Conservation (phyloP, 2,888 invertebrate species). For the Aleiodes testaceus region DNA sequence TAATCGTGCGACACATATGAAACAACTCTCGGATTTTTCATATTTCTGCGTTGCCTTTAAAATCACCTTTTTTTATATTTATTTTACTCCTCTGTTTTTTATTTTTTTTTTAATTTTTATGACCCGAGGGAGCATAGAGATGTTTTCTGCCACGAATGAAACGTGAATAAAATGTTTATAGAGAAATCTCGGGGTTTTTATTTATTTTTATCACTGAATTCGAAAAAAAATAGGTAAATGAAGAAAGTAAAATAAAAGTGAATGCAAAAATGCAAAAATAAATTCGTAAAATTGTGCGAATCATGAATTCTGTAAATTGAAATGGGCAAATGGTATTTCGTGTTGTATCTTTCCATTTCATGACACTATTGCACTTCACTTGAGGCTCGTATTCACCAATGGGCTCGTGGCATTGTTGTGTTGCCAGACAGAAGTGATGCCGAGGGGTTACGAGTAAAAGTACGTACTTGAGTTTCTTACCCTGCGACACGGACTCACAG, state of each 20-base stretch:
- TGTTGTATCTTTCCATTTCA: conserved; percentile 33
- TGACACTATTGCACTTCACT: conserved; percentile 27
- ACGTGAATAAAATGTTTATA: conserved; percentile 2
- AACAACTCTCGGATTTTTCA: conserved; percentile 35
- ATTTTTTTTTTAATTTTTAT: conserved; percentile 7
- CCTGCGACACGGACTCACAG: conserved; percentile 44
- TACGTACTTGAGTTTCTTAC: conserved; percentile 61
- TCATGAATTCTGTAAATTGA: neutral
- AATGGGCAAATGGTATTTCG: conserved; percentile 15
- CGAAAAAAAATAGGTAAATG: no score
- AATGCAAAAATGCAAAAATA: no score
- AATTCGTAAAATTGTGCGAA: neutral
- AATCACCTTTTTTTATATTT: neutral
- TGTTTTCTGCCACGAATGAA: neutral
- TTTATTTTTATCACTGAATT: neutral
- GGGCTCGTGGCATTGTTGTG: conserved; percentile 51
- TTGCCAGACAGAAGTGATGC: conserved; percentile 55
- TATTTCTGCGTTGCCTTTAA: conserved; percentile 27
- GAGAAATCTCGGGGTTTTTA: neutral
- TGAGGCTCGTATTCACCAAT: conserved; percentile 38
- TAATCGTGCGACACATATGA: conserved; percentile 36
- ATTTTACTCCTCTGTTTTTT: neutral
- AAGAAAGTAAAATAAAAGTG: no score
- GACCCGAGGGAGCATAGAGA: neutral
- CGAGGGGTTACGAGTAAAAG: conserved; percentile 65